Base-by-base conservation (phyloP, 1,140 invertebrate genomes). In the Nasonia giraulti region DNA sequence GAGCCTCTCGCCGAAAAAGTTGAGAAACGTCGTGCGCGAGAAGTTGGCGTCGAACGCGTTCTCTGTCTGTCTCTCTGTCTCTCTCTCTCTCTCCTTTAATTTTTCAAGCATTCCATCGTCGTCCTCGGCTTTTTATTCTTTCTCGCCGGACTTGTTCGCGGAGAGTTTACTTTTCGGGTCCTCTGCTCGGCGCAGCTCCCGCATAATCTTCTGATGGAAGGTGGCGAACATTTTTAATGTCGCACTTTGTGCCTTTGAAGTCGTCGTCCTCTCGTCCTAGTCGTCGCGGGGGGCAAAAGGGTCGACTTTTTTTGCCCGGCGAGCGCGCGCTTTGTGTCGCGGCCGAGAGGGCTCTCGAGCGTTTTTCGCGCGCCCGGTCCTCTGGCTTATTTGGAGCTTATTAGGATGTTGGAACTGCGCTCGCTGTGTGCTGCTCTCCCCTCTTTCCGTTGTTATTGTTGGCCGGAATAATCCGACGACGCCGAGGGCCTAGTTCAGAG, bases 21-120 rank as follows among this genome's bases (percentile, higher is more conserved):
- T 84, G 82, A 84, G 31, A 44, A 73, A 47, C 82, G 62, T n/a
- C 55, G 40, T 37, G 33, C 40, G 55, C 55, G 55, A 62, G 55
- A 62, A 62, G 55, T 62, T 62, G 55, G 55, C 55, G 20, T 62
- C 55, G 55, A 62, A 62, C 6, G 55, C 55, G 17, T 17, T 14
- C 50, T 8, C 12, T n/a, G n/a, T n/a, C n/a, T n/a, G n/a, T n/a
- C n/a, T n/a, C n/a, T n/a, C n/a, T n/a, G n/a, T n/a, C n/a, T n/a
- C n/a, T n/a, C n/a, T n/a, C n/a, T n/a, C n/a, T n/a, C n/a, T 62
- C 55, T 7, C 17, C 55, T 62, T 62, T 62, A 62, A 62, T 62
- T 62, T 62, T 62, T n/a, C 55, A 62, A 62, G 17, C 55, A 62
- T 20, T 17, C 55, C 55, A 10, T 44, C 40, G 6, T 44, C 40